phyloP scores from a whole-genome alignment of 2,797 vertebrate species.

The Chromis chromis region DNA sequence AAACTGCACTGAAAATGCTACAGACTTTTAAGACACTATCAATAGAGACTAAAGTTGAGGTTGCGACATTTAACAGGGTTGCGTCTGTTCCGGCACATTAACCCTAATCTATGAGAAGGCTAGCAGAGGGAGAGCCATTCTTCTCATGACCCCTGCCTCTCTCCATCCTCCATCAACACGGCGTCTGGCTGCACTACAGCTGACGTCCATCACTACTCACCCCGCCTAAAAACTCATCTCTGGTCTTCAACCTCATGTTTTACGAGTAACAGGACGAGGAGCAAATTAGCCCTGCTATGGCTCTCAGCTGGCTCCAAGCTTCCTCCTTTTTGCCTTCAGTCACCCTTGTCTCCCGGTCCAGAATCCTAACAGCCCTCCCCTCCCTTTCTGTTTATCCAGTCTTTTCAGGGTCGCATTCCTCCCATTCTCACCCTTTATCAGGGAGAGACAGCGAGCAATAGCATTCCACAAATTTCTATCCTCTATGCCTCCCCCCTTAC shows the following conservation, averaged over 20 bases:
- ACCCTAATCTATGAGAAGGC: conserved; percentile 61
- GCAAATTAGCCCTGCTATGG: conserved; percentile 53
- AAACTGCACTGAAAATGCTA: neutral
- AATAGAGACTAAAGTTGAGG: neutral
- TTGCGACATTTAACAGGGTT: conserved; percentile 30
- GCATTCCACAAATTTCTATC: conserved; percentile 76
- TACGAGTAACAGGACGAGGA: conserved; percentile 36
- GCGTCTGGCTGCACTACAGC: conserved; percentile 58
- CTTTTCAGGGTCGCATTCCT: conserved; percentile 85
- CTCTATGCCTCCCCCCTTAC: conserved; percentile 35
- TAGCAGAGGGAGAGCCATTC: conserved; percentile 49
- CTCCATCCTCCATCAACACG: conserved; percentile 32
- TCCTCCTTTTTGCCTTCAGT: conserved; percentile 43
- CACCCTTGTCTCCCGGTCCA: conserved; percentile 33
- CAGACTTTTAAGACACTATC: conserved; percentile 10
- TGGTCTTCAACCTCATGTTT: conserved; percentile 39
- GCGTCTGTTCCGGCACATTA: conserved; percentile 60
- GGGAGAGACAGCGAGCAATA: conserved; percentile 63
- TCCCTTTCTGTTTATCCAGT: conserved; percentile 79
- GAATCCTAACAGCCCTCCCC: conserved; percentile 22
- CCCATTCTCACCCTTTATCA: conserved; percentile 78
- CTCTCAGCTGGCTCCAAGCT: conserved; percentile 44
- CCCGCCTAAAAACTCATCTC: conserved; percentile 27
- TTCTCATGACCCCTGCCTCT: conserved; percentile 74
- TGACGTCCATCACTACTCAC: conserved; percentile 62